These are phyloP conservation scores for Lytechinus pictus DNA, from an alignment of 35 echinoderm and acorn worm species.

Conservation along the genomic window DNA sequence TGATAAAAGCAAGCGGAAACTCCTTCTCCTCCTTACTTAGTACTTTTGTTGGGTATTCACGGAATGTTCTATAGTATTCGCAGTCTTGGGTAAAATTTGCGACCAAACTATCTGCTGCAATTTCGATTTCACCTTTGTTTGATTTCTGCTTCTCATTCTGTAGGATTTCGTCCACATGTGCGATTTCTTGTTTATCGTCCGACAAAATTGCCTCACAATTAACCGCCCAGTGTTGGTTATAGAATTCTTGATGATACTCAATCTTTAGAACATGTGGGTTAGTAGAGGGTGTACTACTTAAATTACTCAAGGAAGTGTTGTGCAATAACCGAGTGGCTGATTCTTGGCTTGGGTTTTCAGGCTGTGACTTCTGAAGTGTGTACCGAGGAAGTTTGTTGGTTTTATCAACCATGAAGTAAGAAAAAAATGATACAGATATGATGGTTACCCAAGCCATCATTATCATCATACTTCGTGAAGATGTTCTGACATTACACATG, in stretches of 20 bases:
- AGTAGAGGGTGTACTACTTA: neutral
- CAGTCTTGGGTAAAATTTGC: constrained; percentile 39
- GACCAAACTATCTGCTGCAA: constrained; percentile 25
- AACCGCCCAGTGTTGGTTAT: neutral
- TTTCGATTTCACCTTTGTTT: neutral
- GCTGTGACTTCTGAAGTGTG: neutral
- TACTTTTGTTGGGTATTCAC: constrained; percentile 49
- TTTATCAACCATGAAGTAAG: neutral
- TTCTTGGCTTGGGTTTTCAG: neutral
- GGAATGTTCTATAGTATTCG: neutral
- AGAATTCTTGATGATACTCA: neutral
- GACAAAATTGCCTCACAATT: constrained; percentile 25
- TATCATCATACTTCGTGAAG: neutral
- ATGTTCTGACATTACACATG: neutral
- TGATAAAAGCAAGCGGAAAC: constrained; percentile 70
- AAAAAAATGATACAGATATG: neutral
- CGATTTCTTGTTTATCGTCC: neutral
- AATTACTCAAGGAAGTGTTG: neutral
- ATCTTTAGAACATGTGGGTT: neutral
- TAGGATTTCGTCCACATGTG: neutral
- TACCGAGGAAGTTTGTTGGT: neutral
- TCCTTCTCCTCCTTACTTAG: constrained; percentile 54
- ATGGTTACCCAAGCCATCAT: neutral
- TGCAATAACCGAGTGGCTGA: neutral
- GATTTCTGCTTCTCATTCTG: neutral